Base-by-base conservation (phyloP, 1,140 invertebrate species). In the Coelopa frigida region DNA sequence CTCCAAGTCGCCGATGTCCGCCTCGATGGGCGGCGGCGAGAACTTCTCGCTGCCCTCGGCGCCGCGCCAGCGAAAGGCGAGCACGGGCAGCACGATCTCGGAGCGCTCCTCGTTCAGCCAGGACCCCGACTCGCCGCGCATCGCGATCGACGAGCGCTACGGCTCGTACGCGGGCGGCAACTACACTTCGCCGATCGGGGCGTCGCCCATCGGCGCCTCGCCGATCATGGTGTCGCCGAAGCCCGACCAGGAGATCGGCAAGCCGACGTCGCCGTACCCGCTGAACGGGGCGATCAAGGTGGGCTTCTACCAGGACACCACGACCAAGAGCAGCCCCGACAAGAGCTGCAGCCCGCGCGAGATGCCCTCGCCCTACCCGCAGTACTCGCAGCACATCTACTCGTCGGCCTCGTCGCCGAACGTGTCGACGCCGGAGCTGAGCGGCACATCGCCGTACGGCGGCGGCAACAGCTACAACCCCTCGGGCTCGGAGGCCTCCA, bases 281-380 rank as follows among this genome's bases (percentile, higher is more conserved):
- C 73, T 83, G 15, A 84, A 83, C 63, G 83, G 82, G 2, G 78
- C 83, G 15, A 81, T 86, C 3, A 76, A 83, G 48, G 83, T 84
- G 27, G 83, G 83, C 3, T 87, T 87, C 58, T 87, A 87, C 63
- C 83, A 87, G 68, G 84, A 86, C 51, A 85, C 82, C 1, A 80
- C 79, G 18, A 78, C 79, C 2, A 81, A 82, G 68, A 82, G 79
- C 52, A 83, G 80, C 52, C 82, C 82, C 2, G 82, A 84, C 44
- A 84, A 83, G 59, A 82, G 79, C 53, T 81, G 79, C 56, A 82
- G 79, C 58, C 79, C 79, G 6, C 68, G 77, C 4, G 79, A 81
- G 51, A 78, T 72, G 50, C 75, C 76, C 3, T 72, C 71, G n/a
- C 76, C 78, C 12, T 81, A 80, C 69, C 72, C 76, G 4, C 74